Evolutionary conservation across 2,888 invertebrate species (phyloP).

Genomic region (Horisme vitalbata): DNA sequence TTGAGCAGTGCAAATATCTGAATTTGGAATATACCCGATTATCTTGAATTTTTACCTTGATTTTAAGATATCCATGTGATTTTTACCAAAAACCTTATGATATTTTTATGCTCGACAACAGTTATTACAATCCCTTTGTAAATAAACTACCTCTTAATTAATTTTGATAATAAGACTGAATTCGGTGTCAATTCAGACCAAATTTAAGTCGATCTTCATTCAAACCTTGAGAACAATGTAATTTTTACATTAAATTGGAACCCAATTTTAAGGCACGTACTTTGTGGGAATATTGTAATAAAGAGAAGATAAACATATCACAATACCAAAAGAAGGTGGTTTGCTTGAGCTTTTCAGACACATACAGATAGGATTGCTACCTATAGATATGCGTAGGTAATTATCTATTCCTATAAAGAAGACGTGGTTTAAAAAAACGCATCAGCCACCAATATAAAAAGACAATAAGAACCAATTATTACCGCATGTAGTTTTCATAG

Average conservation of each 20-base stretch:
- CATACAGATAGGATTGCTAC: not conserved
- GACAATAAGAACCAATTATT: too few relatives aligned
- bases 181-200: conserved; percentile 80
- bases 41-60: conserved; percentile 27
- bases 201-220: conserved; percentile 37
- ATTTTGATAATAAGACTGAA: conserved; percentile 78
- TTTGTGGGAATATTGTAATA: conserved; percentile 5
- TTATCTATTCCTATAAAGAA: too few relatives aligned
- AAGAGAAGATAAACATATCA: conserved; percentile 26
- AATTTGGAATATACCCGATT: conserved; percentile 11
- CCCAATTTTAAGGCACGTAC: not conserved
- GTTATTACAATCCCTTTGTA: conserved; percentile 49
- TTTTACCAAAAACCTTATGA: conserved; percentile 21
- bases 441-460: conserved; percentile 3
- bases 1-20: conserved; percentile 9
- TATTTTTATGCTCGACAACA: conserved; percentile 20
- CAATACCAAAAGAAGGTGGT: not conserved
- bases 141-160: conserved; percentile 67
- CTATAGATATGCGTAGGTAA: too few relatives aligned
- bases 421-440: too few relatives aligned
- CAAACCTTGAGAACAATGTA: conserved; percentile 28
- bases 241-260: conserved; percentile 7
- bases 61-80: conserved; percentile 26
- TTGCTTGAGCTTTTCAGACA: conserved; percentile 15
- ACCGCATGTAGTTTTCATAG: too few relatives aligned